A percentile compares a stretch with the other conserved stretches of the same genome.
phyloP scores from a whole-genome alignment of 1,140 invertebrate genomes.

The Scylla paramamosain region DNA sequence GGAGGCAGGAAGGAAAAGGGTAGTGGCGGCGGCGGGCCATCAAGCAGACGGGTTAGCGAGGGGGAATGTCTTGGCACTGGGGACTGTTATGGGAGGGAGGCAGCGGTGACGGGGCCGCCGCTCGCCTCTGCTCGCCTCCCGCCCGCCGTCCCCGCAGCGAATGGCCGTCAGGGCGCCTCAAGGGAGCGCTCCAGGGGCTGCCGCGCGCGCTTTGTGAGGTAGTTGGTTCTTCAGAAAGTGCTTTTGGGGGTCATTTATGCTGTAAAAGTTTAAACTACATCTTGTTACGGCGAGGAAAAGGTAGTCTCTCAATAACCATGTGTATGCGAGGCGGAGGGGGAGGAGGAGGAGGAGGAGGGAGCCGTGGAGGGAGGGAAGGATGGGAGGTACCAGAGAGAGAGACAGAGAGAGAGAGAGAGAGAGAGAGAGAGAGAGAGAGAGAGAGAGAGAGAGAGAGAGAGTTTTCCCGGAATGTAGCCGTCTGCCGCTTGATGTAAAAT shows the following conservation, averaged over 20 bases:
- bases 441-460: background rate
- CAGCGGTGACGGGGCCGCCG: background rate
- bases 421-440: background rate
- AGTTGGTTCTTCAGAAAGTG: slow-evolving; percentile 64
- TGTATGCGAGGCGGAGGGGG: background rate
- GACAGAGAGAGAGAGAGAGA: background rate
- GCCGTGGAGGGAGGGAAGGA: background rate
- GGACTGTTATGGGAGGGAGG: background rate
- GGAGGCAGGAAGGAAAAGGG: slow-evolving; percentile 17
- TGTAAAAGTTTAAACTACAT: slow-evolving; percentile 73
- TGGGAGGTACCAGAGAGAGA: background rate
- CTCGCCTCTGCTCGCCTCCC: background rate
- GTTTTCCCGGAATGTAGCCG: too few relatives aligned
- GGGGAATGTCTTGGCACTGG: background rate
- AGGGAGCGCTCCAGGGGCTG: slow-evolving; percentile 34
- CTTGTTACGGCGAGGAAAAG: background rate
- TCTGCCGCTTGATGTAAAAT: too few relatives aligned
- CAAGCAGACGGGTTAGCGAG: too few relatives aligned
- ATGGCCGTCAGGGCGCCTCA: slow-evolving; percentile 32
- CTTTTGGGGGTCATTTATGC: slow-evolving; percentile 69
- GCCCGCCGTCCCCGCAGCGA: background rate
- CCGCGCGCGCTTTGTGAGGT: slow-evolving; percentile 48
- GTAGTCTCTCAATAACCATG: slow-evolving; percentile 49
- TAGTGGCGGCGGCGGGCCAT: background rate
- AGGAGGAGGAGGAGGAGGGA: background rate